Evolutionary conservation across 2,113 vertebrate species (phyloP), one percentile per base, ranked within the genome.

Genomic region (Varanus salvator): DNA sequence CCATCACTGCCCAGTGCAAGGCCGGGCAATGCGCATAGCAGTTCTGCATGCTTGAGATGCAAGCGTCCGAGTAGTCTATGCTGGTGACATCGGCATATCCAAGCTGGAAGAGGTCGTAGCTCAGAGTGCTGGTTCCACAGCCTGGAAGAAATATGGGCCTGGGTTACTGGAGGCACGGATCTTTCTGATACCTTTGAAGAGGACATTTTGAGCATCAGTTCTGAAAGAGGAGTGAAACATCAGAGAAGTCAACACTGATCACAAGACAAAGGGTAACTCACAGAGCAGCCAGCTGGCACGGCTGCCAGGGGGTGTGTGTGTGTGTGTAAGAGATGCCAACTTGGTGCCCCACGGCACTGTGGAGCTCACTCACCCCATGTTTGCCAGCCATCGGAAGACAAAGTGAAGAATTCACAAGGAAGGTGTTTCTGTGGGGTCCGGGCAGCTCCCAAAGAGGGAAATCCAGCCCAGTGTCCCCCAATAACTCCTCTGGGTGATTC

Each of bases 51-150:
- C 96, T 94, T 1, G 94, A 92, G 91, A 99, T 98, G 95, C 98
- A 99, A 72, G 98, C 97, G 0, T 97, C 95, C 0, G 99, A 99
- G 96, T 98, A 99, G 95, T 99, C 99, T 64, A 99, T 97, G 93
- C 98, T 99, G 94, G 98, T 97, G 95, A 99, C 97, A 38, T 97
- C 93, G 29, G 75, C 94, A 94, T 98, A 98, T 66, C 98, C 98
- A 3, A 97, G 95, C 3, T 85, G 90, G 92, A 97, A 96, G 91
- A 99, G 97, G 90, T 99, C 97, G 0, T 97, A 94, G 82, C 98
- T 99, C 97, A 99, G 93, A 54, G 98, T 96, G 3, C 99, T 99
- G 97, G 98, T 99, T 38, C 99, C 98, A n/a, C 98, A 99, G 92
- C 99, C 98, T 99, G 95, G 3, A 38, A 2, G 54, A 90, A 90